These are phyloP conservation scores for Buphagus erythrorhynchus DNA, from an alignment of 2,797 vertebrate species.

Conservation along the genomic window DNA sequence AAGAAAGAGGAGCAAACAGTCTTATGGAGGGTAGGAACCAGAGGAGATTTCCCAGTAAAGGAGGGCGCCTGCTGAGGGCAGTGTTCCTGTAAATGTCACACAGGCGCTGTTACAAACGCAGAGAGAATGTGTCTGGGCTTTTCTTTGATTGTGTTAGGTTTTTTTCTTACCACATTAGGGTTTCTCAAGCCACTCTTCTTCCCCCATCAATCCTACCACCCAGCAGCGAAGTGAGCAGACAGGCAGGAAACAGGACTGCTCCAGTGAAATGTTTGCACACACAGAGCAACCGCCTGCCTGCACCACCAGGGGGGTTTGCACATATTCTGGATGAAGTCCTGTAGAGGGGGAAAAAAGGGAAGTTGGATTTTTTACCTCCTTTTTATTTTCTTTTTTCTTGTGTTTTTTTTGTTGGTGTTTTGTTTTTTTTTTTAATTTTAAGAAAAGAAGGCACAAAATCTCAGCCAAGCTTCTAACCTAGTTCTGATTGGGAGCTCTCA, in stretches of 20 bases:
- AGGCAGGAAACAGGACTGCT: neutral
- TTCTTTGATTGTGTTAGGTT: neutral
- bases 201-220: neutral
- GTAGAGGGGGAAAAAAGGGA: neutral
- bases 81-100: conserved; percentile 60
- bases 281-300: neutral
- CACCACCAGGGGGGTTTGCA: neutral
- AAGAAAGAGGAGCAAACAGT: conserved; percentile 79
- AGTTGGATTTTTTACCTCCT: neutral
- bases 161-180: neutral
- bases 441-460: conserved; percentile 70
- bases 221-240: neutral
- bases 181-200: conserved; percentile 31
- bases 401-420: no score
- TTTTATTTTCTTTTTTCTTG: neutral
- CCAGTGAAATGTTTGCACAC: neutral
- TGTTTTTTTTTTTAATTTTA: neutral
- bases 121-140: conserved; percentile 31
- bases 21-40: conserved; percentile 57
- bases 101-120: conserved; percentile 36
- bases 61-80: conserved; percentile 33
- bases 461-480: conserved; percentile 62
- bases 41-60: conserved; percentile 49
- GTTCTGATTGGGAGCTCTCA: neutral
- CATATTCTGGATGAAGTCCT: neutral